Evolutionary conservation across 2,797 vertebrate species (phyloP), one percentile per base, ranked within the genome.

Genomic region (Manis crassicaudata): DNA sequence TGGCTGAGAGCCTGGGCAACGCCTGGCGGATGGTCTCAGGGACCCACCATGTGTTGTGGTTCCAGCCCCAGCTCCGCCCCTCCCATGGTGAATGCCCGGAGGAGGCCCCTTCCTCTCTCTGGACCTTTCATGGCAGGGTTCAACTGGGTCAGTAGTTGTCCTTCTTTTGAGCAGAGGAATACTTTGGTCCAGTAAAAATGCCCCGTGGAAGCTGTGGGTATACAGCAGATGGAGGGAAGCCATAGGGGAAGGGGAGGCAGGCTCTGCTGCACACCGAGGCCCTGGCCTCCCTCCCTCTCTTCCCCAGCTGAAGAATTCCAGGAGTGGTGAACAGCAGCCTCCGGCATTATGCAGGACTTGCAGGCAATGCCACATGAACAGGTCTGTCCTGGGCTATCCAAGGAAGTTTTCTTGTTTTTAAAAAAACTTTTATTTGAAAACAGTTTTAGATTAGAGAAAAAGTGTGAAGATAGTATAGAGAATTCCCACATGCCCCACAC

Each of bases 351-450:
- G 52, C 1, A 4, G 23, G 76, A 43, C 84, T 75, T 35, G 0
- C 32, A 72, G 62, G 62, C 25, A 20, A 50, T 16, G n/a, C 52
- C 27, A 12, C 9, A 2, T 11, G 54, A 65, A 17, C 32, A 80
- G 72, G 18, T 54, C 37, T 46, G 37, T 54, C 37, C 88, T 84
- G n/a, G 40, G 35, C 27, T 13, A 46, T 18, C 16, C 46, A 75
- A 73, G 32, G 11, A 73, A 17, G 16, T 25, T 50, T 82, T 27
- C 6, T 76, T 58, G 7, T 6, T 10, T 88, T 89, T 50, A 93
- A 75, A 82, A 50, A 65, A 58, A 46, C 6, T n/a, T 93, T 91
- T 79, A 54, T 60, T 93, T 93, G 82, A 72, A 67, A 81, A 29
- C 70, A 76, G 52, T 65, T 95, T 95, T 90, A 68, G 29, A 21